Percentiles rank a stretch among this genome's conserved stretches.
Conservation (phyloP, 2,888 invertebrate species). For the Psylliodes chrysocephalus region DNA sequence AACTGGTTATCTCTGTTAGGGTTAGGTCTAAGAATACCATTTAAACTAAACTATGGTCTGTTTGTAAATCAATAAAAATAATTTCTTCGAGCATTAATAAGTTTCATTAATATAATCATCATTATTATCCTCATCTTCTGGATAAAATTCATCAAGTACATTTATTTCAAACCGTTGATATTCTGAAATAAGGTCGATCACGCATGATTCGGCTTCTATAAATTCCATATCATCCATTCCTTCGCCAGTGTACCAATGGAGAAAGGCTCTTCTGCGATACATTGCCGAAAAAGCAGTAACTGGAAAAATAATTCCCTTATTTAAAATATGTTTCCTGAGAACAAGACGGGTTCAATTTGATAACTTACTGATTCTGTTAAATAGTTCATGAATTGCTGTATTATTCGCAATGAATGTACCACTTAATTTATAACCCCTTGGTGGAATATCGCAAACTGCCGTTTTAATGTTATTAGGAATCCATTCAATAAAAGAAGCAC, state of each 20-base stretch:
- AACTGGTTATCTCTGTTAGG: too few species aligned
- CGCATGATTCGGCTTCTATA: conserved; percentile 78
- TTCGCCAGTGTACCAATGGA: conserved; percentile 81
- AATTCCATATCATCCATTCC: conserved; percentile 81
- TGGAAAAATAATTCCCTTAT: too few species aligned
- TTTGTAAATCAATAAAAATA: too few species aligned
- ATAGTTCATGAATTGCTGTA: conserved; percentile 81
- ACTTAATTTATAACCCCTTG: conserved; percentile 74
- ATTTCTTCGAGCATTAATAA: too few species aligned
- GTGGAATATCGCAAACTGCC: conserved; percentile 77
- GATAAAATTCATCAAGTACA: too few species aligned
- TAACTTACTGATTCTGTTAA: conserved; percentile 66
- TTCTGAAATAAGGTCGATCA: conserved; percentile 79
- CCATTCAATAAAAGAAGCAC: conserved; percentile 74
- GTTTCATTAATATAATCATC: too few species aligned
- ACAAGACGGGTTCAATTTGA: neutral
- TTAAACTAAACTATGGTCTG: too few species aligned
- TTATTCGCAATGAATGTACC: conserved; percentile 75
- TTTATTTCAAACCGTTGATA: conserved; percentile 68
- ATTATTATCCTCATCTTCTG: too few species aligned
- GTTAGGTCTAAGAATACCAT: too few species aligned
- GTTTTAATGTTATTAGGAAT: conserved; percentile 80
- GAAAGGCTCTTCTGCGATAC: conserved; percentile 79
- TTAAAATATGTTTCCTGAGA: neutral
- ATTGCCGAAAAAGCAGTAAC: conserved; percentile 68